phyloP scores from a whole-genome alignment of 2,888 invertebrate species.

The Agapostemon virescens region DNA sequence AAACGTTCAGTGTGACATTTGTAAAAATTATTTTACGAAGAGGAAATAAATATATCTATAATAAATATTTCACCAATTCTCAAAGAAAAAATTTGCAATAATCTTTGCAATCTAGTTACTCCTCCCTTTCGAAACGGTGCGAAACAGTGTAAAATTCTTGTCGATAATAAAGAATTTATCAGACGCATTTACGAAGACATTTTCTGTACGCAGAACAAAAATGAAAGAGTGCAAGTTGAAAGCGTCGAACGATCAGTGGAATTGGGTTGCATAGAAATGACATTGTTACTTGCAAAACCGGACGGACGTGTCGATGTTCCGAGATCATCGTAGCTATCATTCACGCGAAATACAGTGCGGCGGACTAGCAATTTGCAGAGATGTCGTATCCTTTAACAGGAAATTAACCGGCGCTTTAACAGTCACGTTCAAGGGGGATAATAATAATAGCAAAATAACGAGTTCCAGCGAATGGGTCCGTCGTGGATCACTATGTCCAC shows the following conservation, averaged over 20 bases:
- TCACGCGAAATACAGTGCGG: background rate
- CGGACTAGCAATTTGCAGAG: conserved; percentile 32
- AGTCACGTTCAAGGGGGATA: conserved; percentile 31
- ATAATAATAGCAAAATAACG: conserved; percentile 54
- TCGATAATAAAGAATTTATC: background rate
- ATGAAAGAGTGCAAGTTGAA: background rate
- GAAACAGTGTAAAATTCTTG: too few relatives aligned
- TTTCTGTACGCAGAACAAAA: background rate
- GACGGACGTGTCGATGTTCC: background rate
- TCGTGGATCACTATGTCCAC: conserved; percentile 35
- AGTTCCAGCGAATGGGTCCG: conserved; percentile 36
- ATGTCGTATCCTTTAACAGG: background rate
- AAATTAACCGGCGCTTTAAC: conserved; percentile 36
- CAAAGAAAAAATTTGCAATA: too few relatives aligned
- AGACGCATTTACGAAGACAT: background rate
- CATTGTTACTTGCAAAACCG: conserved; percentile 12
- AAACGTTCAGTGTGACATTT: too few relatives aligned
- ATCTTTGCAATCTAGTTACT: too few relatives aligned
- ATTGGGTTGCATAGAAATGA: background rate
- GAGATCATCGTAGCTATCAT: background rate
- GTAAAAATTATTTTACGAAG: too few relatives aligned
- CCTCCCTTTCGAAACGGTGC: too few relatives aligned
- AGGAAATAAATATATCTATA: too few relatives aligned
- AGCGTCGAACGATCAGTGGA: background rate
- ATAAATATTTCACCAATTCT: too few relatives aligned